phyloP scores from a whole-genome alignment of 2,888 invertebrate species.

The Phorcus lineatus region DNA sequence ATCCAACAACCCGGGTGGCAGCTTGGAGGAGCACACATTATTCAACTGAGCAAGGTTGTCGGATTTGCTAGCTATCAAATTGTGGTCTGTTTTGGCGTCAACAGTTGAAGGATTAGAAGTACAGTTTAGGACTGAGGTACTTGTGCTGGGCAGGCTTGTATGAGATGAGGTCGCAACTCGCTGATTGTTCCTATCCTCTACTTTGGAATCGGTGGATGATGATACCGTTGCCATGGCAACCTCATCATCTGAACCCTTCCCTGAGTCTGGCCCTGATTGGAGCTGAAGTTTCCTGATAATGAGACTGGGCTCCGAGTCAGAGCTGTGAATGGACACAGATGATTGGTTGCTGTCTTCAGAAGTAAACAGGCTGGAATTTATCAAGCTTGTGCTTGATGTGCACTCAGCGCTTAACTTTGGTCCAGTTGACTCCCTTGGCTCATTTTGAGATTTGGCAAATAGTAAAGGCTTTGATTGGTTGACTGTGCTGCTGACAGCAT shows the following conservation, averaged over 20 bases:
- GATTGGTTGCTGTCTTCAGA: constrained; percentile 71
- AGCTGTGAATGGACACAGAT: constrained; percentile 56
- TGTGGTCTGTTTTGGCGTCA: constrained; percentile 7
- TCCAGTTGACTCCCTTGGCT: background rate
- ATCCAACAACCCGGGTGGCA: constrained; percentile 75
- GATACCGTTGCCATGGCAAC: constrained; percentile 9
- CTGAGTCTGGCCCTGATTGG: background rate
- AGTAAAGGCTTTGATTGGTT: constrained; percentile 26
- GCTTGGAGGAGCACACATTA: constrained; percentile 39
- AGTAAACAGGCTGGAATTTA: constrained; percentile 25
- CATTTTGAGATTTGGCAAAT: background rate
- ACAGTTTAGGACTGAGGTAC: background rate
- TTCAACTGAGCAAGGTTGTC: constrained; percentile 35
- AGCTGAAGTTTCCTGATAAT: constrained; percentile 36
- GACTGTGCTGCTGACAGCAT: constrained; percentile 26
- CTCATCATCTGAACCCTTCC: background rate
- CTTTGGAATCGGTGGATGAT: constrained; percentile 6
- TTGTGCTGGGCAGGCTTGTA: background rate
- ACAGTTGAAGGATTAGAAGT: background rate
- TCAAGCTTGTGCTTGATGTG: constrained; percentile 13
- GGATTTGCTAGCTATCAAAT: background rate
- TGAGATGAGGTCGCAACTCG: background rate
- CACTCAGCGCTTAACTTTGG: background rate
- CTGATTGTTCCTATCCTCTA: background rate
- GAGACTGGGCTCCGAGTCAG: constrained; percentile 61